Evolutionary conservation across 2,888 invertebrate genomes (phyloP).

Genomic region (Hyppa rectilinea): DNA sequence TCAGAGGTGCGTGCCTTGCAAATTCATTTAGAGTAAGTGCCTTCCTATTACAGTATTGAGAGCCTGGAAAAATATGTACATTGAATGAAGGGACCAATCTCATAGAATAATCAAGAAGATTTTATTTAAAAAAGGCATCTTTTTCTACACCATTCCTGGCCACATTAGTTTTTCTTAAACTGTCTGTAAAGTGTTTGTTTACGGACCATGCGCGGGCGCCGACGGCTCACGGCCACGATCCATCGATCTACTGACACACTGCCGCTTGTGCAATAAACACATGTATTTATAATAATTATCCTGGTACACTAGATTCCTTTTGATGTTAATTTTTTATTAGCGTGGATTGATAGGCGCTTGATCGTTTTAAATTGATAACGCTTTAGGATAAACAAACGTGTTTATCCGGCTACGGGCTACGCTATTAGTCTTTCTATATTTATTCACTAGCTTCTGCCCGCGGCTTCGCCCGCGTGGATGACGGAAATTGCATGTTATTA

Average conservation of each 20-base stretch:
- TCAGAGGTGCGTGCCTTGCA: no score
- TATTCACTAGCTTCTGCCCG: no score
- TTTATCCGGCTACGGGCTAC: neutral
- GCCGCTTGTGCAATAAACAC: constrained; percentile 68
- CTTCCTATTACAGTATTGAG: neutral
- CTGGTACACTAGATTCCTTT: constrained; percentile 48
- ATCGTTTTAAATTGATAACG: constrained; percentile 14
- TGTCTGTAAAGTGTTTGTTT: constrained; percentile 73
- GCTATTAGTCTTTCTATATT: neutral
- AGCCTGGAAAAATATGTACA: neutral
- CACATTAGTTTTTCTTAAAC: constrained; percentile 61
- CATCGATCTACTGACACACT: constrained; percentile 81
- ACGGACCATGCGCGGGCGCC: constrained; percentile 66
- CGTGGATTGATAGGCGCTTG: constrained; percentile 4
- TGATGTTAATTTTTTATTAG: constrained; percentile 21
- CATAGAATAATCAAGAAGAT: neutral
- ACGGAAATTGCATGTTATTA: no score
- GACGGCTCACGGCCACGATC: constrained; percentile 75
- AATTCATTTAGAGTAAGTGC: no score
- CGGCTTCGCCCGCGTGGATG: no score
- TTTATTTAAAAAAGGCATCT: neutral
- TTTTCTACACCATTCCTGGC: constrained; percentile 38
- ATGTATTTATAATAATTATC: constrained; percentile 65
- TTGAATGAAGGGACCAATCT: neutral
- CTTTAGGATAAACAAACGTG: constrained; percentile 10